These are phyloP conservation scores for Dipodomys stephensi DNA, from an alignment of 2,113 vertebrate genomes.

Conservation along the genomic window DNA sequence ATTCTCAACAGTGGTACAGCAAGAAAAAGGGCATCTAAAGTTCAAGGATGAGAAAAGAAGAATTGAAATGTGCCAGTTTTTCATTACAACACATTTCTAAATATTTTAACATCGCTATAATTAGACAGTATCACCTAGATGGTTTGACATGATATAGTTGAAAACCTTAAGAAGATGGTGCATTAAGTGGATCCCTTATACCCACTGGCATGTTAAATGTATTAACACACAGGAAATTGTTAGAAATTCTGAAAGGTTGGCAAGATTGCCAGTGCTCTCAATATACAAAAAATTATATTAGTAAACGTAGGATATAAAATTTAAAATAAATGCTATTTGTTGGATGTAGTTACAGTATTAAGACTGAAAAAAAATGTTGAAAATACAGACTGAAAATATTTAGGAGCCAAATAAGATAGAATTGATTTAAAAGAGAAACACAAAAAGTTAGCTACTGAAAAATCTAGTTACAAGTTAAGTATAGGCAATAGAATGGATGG, in stretches of 20 bases:
- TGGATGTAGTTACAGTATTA: not conserved
- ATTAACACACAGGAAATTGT: not conserved
- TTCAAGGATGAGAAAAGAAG: not conserved
- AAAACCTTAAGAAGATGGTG: not conserved
- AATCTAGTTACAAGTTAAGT: not conserved
- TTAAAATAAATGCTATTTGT: not conserved
- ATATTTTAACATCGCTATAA: not conserved
- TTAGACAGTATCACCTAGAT: not conserved
- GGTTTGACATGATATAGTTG: not conserved
- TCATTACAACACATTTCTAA: not conserved
- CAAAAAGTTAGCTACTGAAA: not conserved
- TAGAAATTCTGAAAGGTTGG: not conserved
- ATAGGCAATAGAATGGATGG: not conserved
- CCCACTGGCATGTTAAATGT: not conserved
- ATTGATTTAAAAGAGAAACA: not conserved
- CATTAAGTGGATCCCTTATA: not conserved
- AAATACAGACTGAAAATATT: not conserved
- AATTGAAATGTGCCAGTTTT: not conserved
- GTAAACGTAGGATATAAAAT: not conserved
- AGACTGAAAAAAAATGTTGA: conserved; percentile 39
- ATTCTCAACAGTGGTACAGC: no score
- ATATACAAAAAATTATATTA: not conserved
- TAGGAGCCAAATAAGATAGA: not conserved
- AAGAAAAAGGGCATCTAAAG: no score
- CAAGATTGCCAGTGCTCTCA: not conserved